Percentiles rank a stretch among this genome's conserved stretches.
Evolutionary conservation across 35 echinoderm and acorn worm species (phyloP).

Genomic region (Hemicentrotus pulcherrimus): DNA sequence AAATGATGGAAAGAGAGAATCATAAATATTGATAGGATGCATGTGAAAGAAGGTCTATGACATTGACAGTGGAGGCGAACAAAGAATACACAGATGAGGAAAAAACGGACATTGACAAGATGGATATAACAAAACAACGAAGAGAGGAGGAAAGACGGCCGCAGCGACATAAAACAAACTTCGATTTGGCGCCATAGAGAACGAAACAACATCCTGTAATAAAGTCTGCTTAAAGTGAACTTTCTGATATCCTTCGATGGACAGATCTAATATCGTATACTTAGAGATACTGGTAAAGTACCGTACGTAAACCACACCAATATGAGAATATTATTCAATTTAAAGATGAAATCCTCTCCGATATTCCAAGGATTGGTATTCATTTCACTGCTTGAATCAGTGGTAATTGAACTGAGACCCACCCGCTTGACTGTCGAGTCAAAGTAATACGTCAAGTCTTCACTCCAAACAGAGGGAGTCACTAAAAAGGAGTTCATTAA

Average conservation of each 20-base stretch:
- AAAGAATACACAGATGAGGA: too few relatives aligned
- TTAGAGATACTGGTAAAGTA: not conserved
- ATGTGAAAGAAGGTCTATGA: too few relatives aligned
- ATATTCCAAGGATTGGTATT: not conserved
- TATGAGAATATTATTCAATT: slow-evolving; percentile 20
- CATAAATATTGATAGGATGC: not conserved
- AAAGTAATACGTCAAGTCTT: not conserved
- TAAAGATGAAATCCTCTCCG: not conserved
- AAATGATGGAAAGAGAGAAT: not conserved
- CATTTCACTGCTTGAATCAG: not conserved
- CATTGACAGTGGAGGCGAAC: too few relatives aligned
- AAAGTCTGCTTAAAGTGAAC: not conserved
- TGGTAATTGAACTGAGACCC: not conserved
- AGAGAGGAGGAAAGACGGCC: not conserved
- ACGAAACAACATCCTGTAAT: not conserved
- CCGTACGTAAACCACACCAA: not conserved
- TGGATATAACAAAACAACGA: not conserved
- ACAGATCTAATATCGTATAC: not conserved
- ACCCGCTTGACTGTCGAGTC: not conserved
- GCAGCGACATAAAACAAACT: not conserved
- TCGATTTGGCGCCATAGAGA: not conserved
- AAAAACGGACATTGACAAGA: not conserved
- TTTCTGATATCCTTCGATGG: not conserved
- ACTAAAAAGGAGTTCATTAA: too few relatives aligned
- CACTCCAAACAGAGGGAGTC: too few relatives aligned